Percentiles rank a stretch among this genome's conserved stretches.
These are phyloP conservation scores for Trichosurus vulpecula DNA, from an alignment of 2,797 vertebrate genomes.

Conservation along the genomic window DNA sequence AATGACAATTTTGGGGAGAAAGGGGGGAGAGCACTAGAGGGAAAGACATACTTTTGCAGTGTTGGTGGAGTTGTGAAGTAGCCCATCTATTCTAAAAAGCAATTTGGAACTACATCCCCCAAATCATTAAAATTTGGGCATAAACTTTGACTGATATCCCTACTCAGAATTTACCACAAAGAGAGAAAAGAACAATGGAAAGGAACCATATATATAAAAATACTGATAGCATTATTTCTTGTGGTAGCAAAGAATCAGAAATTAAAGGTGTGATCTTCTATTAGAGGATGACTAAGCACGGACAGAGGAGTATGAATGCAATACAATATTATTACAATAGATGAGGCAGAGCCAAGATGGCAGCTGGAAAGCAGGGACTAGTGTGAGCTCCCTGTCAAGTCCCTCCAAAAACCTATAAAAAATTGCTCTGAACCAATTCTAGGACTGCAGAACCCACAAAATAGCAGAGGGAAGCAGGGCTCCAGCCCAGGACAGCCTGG, in stretches of 20 bases:
- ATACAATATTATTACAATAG: neutral
- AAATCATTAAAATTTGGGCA: neutral
- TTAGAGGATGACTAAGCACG: neutral
- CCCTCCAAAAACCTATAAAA: too few species aligned
- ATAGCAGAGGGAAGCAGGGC: too few species aligned
- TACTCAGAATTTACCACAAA: neutral
- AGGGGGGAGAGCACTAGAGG: neutral
- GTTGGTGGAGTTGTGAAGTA: neutral
- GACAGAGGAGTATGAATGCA: neutral
- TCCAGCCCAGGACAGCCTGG: too few species aligned
- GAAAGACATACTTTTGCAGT: neutral
- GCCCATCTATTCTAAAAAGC: neutral
- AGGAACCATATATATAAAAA: neutral
- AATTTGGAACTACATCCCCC: neutral
- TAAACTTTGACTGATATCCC: neutral
- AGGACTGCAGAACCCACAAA: too few species aligned
- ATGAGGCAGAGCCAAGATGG: too few species aligned
- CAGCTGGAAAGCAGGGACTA: too few species aligned
- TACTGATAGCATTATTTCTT: neutral
- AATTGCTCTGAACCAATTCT: too few species aligned
- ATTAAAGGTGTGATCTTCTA: neutral
- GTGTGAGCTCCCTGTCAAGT: too few species aligned
- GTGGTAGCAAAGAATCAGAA: neutral
- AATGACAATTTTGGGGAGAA: neutral
- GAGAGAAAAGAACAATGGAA: neutral